Evolutionary conservation across 2,113 vertebrate genomes (phyloP), one percentile per base, ranked within the genome.

Genomic region (Perca flavescens): DNA sequence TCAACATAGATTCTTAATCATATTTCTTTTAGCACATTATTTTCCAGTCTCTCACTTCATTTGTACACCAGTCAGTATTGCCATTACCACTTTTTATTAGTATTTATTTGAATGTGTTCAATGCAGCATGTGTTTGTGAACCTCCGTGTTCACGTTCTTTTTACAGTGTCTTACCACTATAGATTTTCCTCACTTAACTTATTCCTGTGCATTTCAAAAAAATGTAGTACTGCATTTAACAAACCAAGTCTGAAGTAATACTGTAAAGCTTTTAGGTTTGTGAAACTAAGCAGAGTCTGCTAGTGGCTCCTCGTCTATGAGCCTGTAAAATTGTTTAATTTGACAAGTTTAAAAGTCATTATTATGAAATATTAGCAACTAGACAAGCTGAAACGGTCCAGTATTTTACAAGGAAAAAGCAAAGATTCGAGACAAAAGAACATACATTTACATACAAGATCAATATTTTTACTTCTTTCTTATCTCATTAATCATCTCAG

Each of bases 171-270:
- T 28, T 56, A 62, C 0, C 25, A n/a, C 25, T 36, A 6, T 65
- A 62, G 15, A 49, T 74, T 60, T 82, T 2, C 6, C 49, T 74
- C 19, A 58, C 61, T 72, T 16, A 52, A 47, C n/a, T 28, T 57
- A 9, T 14, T 56, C 5, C 16, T 79, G 54, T 83, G 77, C 65
- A 47, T 58, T 69, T 57, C 47, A 76, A 8, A 12, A 75, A 70
- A 63, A 65, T 77, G 52, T 28, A 71, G 28, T 5, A 25, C 16
- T 84, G 49, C 13, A 73, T 64, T 67, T 62, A 40, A 61, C 14
- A 86, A 62, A 75, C 22, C 15, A 6, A 13, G 17, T 0, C 1
- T 40, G 4, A 36, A 36, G 21, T 25, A 19, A 47, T 21, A 16
- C 31, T 56, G 19, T 49, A 16, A 25, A 31, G 4, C 15, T 28